phyloP scores from a whole-genome alignment of 2,797 vertebrate genomes.

The Cygnus olor region DNA sequence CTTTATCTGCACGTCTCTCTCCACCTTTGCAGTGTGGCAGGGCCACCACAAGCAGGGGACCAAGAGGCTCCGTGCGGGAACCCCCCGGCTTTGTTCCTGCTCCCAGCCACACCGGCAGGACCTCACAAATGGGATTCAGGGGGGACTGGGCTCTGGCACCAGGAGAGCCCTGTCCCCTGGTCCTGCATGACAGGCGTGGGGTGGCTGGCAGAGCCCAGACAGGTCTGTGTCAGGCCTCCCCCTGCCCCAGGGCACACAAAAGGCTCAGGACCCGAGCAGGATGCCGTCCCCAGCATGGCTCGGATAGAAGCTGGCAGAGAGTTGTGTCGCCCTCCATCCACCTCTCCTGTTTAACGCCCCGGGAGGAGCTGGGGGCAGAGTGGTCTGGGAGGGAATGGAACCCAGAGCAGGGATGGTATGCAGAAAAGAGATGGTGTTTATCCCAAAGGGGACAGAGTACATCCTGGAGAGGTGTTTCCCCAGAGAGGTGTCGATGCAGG shows the following conservation, averaged over 20 bases:
- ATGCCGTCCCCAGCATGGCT: neutral
- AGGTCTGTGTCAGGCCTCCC: neutral
- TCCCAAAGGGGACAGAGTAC: neutral
- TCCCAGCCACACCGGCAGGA: neutral
- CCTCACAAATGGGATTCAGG: neutral
- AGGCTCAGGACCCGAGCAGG: neutral
- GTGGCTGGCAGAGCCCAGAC: neutral
- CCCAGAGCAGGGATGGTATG: neutral
- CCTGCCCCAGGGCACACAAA: neutral
- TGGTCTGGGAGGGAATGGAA: neutral
- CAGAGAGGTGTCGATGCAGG: too few relatives aligned
- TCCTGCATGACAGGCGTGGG: neutral
- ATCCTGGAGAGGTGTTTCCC: neutral
- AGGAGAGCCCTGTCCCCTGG: too few relatives aligned
- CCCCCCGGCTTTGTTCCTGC: neutral
- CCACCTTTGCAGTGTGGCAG: neutral
- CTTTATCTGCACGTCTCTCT: neutral
- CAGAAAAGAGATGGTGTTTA: neutral
- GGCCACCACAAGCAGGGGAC: neutral
- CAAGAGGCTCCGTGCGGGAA: neutral
- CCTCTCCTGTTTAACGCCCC: neutral
- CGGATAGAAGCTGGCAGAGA: neutral
- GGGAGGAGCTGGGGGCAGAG: neutral
- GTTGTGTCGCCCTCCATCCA: neutral
- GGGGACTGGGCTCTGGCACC: neutral